A percentile compares a stretch with the other conserved stretches of the same genome.
These are phyloP conservation scores for Orthosia incerta DNA, from an alignment of 2,888 invertebrate genomes.

Conservation along the genomic window DNA sequence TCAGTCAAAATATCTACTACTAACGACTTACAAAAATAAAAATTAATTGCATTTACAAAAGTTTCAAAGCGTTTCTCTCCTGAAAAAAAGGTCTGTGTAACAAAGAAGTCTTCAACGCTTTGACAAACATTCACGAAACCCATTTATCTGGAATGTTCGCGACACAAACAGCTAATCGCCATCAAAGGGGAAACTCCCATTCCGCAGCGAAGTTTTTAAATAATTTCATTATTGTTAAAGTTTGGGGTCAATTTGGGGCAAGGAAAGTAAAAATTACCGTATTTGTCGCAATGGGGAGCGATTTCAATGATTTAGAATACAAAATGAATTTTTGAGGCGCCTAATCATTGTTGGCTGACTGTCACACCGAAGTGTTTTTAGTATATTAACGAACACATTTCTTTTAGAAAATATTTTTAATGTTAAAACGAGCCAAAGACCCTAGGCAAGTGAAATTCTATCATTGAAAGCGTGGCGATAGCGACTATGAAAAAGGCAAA, in stretches of 20 bases:
- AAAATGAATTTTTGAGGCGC: conserved; percentile 59
- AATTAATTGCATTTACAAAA: conserved; percentile 7
- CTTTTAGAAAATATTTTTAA: not conserved
- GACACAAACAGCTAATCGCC: conserved; percentile 64
- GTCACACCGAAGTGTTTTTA: conserved; percentile 51
- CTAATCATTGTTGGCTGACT: conserved; percentile 47
- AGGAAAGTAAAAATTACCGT: conserved; percentile 65
- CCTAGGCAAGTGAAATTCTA: too few relatives aligned
- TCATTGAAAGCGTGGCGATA: too few relatives aligned
- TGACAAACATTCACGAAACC: conserved; percentile 43
- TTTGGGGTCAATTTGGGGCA: conserved; percentile 62
- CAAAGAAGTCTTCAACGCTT: conserved; percentile 42
- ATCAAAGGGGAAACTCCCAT: conserved; percentile 61
- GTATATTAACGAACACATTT: not conserved
- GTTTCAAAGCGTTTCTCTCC: conserved; percentile 13
- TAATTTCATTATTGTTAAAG: conserved; percentile 71
- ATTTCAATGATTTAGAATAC: conserved; percentile 64
- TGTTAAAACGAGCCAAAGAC: not conserved
- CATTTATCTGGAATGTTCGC: conserved; percentile 57
- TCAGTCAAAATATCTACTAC: not conserved
- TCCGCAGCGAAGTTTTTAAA: conserved; percentile 65
- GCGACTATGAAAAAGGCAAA: too few relatives aligned
- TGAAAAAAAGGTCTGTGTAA: conserved; percentile 20
- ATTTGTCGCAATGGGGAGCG: conserved; percentile 62
- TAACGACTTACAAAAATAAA: conserved; percentile 7